A percentile compares a stretch with the other conserved stretches of the same genome.
phyloP scores from a whole-genome alignment of 2,888 invertebrate species.

The Deroplatys truncata region DNA sequence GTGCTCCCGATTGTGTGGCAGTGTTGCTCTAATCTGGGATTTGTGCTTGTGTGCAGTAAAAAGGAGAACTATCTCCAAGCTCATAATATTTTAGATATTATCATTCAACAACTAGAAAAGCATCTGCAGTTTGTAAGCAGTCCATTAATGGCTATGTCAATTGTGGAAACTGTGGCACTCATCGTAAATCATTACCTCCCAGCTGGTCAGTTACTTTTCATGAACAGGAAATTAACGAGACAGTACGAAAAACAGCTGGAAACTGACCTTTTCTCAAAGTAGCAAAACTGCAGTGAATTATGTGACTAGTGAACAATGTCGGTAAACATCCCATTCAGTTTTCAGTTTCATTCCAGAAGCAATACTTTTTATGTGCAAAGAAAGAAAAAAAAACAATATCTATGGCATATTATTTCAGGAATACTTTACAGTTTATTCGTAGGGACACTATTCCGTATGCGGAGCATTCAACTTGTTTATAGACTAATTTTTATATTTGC shows the following conservation, averaged over 20 bases:
- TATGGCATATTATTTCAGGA: too few relatives aligned
- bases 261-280: conserved; percentile 26
- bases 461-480: too few relatives aligned
- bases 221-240: conserved; percentile 26
- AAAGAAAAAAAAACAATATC: too few relatives aligned
- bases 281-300: too few relatives aligned
- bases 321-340: too few relatives aligned
- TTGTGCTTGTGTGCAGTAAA: conserved; percentile 21
- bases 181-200: conserved; percentile 30
- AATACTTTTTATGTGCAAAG: too few relatives aligned
- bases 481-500: too few relatives aligned
- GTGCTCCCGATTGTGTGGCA: conserved; percentile 26
- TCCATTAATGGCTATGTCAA: conserved; percentile 23
- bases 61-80: conserved; percentile 23
- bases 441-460: too few relatives aligned
- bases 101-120: conserved; percentile 25
- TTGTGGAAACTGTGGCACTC: conserved; percentile 27
- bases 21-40: conserved; percentile 19
- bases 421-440: too few relatives aligned
- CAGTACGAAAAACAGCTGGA: conserved; percentile 27
- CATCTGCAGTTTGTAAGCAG: conserved; percentile 28
- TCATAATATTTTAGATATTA: conserved; percentile 26
- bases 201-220: conserved; percentile 26
- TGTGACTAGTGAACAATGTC: too few relatives aligned
- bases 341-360: too few relatives aligned